Base-by-base conservation (phyloP, 1,140 invertebrate species). In the Chymomyza costata region DNA sequence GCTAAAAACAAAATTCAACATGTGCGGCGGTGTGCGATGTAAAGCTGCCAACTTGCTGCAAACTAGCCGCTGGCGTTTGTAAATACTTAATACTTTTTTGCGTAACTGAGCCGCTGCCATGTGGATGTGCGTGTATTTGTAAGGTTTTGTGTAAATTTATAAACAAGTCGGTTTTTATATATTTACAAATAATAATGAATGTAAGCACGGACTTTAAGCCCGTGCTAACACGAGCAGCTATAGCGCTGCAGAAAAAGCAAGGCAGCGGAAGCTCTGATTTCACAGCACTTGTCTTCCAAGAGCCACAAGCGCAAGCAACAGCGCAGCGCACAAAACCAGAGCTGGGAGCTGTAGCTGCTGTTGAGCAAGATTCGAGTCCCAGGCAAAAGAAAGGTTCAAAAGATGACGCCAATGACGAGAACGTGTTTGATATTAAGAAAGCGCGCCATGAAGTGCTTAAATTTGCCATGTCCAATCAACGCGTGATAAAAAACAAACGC, bases 381-480 rank as follows among this genome's bases (percentile, higher is more conserved):
- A n/a, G 6, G 11, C 2, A 5, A 11, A 51, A 3, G 0, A 2
- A 25, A n/a, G n/a, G n/a, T n/a, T n/a, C n/a, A 5, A 14, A 32
- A 19, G 7, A 16, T 7, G 2, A 40, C 15, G 38, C 8, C 38
- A 40, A 7, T 15, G 38, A 40, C 8, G 38, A 40, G 3, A 16
- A 5, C 7, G 86, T 87, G 56, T 85, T 89, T 15, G 88, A 90
- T 53, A 90, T 91, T 57, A 90, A 90, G 37, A 87, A 80, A 46
- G 85, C 87, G 0, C 87, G 89, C 44, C 86, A 89, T 67, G 91
- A 92, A 61, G 85, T 92, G 3, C 86, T 91, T 25, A 91, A 90
- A 55, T 91, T 92, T 73, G 90, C 89, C 38, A 90, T 90, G 59
- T 55, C 52, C 19, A 87, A 88, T 39, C 90, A 90, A 35, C 87